Percentiles rank a stretch among this genome's conserved stretches.
phyloP scores from a whole-genome alignment of 2,113 vertebrate genomes.

The Semnopithecus entellus region DNA sequence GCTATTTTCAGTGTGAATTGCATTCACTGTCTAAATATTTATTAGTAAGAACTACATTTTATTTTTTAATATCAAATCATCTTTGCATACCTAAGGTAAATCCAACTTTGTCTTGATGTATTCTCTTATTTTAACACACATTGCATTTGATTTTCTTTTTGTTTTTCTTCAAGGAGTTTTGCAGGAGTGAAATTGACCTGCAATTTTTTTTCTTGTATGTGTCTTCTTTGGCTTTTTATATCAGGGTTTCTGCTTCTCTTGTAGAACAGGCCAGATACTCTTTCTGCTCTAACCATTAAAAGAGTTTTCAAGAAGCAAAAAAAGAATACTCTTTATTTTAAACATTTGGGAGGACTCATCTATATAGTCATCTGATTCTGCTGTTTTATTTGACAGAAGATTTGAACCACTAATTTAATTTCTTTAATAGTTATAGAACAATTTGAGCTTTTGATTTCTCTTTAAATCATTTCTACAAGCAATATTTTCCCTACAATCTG shows the following conservation, averaged over 20 bases:
- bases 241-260: neutral
- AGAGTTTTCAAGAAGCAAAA: neutral
- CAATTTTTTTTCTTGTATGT: neutral
- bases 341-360: neutral
- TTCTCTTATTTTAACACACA: neutral
- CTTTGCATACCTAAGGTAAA: neutral
- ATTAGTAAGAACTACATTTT: neutral
- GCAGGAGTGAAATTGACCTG: neutral
- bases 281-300: neutral
- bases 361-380: neutral
- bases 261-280: neutral
- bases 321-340: neutral
- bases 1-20: neutral
- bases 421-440: neutral
- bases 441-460: neutral
- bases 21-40: neutral
- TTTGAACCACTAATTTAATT: neutral
- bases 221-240: neutral
- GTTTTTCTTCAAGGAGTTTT: neutral
- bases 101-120: neutral
- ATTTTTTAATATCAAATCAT: neutral
- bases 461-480: neutral
- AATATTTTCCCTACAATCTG: neutral
- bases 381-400: neutral
- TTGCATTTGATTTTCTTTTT: neutral